Base-by-base conservation (phyloP, 2,888 invertebrate species). In the Beris chalybata region DNA sequence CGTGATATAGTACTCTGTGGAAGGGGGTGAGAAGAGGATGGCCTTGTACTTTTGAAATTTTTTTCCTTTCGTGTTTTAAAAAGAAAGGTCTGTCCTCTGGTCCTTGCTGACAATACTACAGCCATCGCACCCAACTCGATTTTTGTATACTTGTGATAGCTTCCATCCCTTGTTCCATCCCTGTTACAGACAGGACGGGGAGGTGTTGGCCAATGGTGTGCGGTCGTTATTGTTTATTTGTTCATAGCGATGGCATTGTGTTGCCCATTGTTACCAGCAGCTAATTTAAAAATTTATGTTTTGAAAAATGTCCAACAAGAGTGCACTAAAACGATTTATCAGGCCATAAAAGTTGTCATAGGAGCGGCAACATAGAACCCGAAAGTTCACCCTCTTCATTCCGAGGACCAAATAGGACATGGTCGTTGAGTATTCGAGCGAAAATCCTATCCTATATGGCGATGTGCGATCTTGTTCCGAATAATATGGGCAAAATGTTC, bases 251-350 rank as follows among this genome's bases (percentile, higher is more conserved):
- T 52, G 52, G 31, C 53, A 59, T 63, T 50, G 30, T 63, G 32
- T 50, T 43, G 61, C 15, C 53, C 53, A 53, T 63, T 63, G 61
- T 63, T 59, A 59, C 58, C 13, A 61, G 52, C 32, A 61, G 48
- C 64, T 65, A 65, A 65, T 65, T 65, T 65, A 65, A 65, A 65
- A 65, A 65, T 65, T 65, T 57, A 65, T 58, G 58, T 52, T 65
- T 65, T 65, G 57, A 65, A 57, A 65, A 65, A 65, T 65, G 65
- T 57, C 57, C 65, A 65, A 57, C 65, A 57, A 65, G 65, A 65
- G 65, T 65, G 57, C 65, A 65, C 50, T 65, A 65, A 65, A 65
- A 65, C 57, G 65, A 65, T 65, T 65, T 65, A 65, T 65, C 65
- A 65, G 65, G 48, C 65, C 65, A 65, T 65, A 65, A 65, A 65